Evolutionary conservation across 2,797 vertebrate species (phyloP).

Genomic region (Characodon lateralis): DNA sequence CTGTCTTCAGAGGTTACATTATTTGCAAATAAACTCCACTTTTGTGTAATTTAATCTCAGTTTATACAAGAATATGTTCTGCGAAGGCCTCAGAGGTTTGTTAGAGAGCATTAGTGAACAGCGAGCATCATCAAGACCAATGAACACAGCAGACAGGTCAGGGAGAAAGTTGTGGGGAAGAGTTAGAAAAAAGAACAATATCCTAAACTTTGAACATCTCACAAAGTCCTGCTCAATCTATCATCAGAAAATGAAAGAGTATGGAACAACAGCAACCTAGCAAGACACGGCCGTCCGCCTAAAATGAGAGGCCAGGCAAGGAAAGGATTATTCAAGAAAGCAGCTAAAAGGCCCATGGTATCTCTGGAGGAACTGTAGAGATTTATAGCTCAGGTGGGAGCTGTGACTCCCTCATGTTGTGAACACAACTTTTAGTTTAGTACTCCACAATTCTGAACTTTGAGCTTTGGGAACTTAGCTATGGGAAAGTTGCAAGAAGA

Average conservation of each 20-base stretch:
- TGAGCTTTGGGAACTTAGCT: too few relatives aligned
- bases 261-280: background rate
- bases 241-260: background rate
- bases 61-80: background rate
- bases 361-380: background rate
- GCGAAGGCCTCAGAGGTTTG: background rate
- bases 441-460: background rate
- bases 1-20: background rate
- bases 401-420: too few relatives aligned
- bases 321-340: too few relatives aligned
- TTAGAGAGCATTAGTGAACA: too few relatives aligned
- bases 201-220: background rate
- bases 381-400: background rate
- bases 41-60: background rate
- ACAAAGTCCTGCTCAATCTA: background rate
- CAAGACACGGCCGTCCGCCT: too few relatives aligned
- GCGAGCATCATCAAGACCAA: too few relatives aligned
- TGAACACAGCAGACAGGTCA: too few relatives aligned
- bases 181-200: background rate
- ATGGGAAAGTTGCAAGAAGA: background rate
- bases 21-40: background rate
- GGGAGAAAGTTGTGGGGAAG: background rate
- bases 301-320: too few relatives aligned
- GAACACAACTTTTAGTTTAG: background rate
- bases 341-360: background rate